Evolutionary conservation across 1,140 invertebrate species (phyloP), one percentile per base, ranked within the genome.

Genomic region (Drosophila sp.): DNA sequence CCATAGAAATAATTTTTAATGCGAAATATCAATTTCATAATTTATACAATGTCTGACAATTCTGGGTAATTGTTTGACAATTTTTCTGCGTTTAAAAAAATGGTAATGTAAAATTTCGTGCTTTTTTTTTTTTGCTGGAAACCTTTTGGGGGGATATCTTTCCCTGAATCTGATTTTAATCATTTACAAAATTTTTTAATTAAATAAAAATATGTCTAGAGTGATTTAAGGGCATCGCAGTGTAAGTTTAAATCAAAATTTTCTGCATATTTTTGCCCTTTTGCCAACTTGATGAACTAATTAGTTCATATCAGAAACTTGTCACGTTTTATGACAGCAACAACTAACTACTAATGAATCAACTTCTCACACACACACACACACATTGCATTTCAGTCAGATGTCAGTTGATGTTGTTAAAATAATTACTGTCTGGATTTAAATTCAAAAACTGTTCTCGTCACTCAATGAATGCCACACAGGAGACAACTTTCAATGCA

Each of bases 391-490:
- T 25, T 35, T 25, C 17, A 38, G 35, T 38, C 57, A 23, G 57
- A 35, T 38, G 47, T 55, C 38, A 27, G 62, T 29, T 66, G 56
- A 66, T 56, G 72, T 72, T 55, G 60, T 75, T 75, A 75, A 74
- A 75, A 75, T 75, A 75, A 75, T 75, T 75, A 74, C 72, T 75
- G 63, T 67, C 71, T 75, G 71, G 71, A 67, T 60, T 50, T 50
- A 50, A 50, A 50, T 50, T 50, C 44, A 50, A 67, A 74, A 61
- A 61, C 35, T 44, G 63, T 50, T 50, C 44, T 75, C 71, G 56
- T 55, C 72, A 67, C 72, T 67, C 73, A 64, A 67, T 75, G 71
- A 75, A 75, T 75, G 56, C 71, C 71, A 61, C 40, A 33, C 27
- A 35, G 29, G 10, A 10, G 57, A 25, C 17, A 23, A 58, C 57